These are phyloP conservation scores for Sesamia inferens DNA, from an alignment of 2,888 invertebrate genomes.

Conservation along the genomic window DNA sequence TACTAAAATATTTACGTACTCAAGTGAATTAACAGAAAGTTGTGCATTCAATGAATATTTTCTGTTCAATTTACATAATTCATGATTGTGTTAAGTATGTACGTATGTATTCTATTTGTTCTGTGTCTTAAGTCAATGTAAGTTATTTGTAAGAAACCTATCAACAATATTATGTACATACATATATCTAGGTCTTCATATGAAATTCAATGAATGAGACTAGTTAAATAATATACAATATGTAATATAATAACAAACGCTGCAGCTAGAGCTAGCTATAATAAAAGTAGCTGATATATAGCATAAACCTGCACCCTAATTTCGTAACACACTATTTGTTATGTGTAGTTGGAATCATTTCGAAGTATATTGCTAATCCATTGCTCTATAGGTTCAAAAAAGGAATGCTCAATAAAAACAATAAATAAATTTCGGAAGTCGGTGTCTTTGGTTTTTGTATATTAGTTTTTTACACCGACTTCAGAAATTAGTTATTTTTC, in stretches of 20 bases:
- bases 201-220: constrained; percentile 16
- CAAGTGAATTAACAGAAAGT: constrained; percentile 8
- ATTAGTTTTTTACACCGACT: no score
- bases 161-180: not conserved
- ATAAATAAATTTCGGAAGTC: no score
- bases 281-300: not conserved
- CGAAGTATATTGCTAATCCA: no score
- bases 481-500: no score
- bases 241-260: not conserved
- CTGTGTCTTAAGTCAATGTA: no score
- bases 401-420: no score
- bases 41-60: not conserved
- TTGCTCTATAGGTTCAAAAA: no score
- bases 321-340: no score
- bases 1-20: not conserved
- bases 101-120: not conserved
- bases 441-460: no score
- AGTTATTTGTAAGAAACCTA: not conserved
- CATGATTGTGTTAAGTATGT: not conserved
- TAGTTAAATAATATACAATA: not conserved
- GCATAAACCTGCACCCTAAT: no score
- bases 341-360: no score
- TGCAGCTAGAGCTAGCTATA: no score
- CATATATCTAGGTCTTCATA: constrained; percentile 4
- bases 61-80: not conserved